A percentile compares a stretch with the other conserved stretches of the same genome.
phyloP scores from a whole-genome alignment of 2,888 invertebrate species.

The Nymphalis c-album region DNA sequence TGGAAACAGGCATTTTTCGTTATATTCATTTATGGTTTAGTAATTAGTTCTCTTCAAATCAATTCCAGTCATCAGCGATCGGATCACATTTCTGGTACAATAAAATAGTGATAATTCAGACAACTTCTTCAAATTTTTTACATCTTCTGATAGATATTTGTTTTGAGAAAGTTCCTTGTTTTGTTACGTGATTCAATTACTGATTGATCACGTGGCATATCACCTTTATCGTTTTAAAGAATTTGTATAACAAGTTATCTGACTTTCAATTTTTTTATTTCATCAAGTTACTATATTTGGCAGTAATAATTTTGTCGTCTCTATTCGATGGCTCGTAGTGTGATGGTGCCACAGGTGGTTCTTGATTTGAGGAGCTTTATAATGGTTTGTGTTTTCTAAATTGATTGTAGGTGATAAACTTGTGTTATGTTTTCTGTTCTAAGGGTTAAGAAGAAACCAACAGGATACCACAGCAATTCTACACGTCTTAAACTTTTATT shows the following conservation, averaged over 20 bases:
- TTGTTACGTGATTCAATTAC: slow-evolving; percentile 39
- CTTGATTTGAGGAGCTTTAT: slow-evolving; percentile 33
- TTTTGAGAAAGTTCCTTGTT: slow-evolving; percentile 9
- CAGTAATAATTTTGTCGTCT: background rate
- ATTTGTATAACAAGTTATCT: background rate
- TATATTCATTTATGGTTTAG: slow-evolving; percentile 25
- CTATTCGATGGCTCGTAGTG: slow-evolving; percentile 18
- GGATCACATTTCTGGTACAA: slow-evolving; percentile 37
- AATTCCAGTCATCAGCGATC: slow-evolving; percentile 48
- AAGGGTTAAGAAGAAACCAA: slow-evolving; percentile 58
- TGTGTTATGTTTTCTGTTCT: slow-evolving; percentile 68
- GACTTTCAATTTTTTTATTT: background rate
- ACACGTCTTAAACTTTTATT: slow-evolving; percentile 35
- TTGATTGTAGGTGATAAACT: slow-evolving; percentile 51
- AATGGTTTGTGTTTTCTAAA: slow-evolving; percentile 22
- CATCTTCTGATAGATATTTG: slow-evolving; percentile 2
- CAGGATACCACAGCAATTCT: slow-evolving; percentile 37
- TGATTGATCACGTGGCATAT: slow-evolving; percentile 40
- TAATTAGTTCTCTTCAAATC: slow-evolving; percentile 40
- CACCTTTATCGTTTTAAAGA: slow-evolving; percentile 20
- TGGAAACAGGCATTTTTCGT: slow-evolving; percentile 40
- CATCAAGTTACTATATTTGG: background rate
- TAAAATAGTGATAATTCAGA: slow-evolving; percentile 9
- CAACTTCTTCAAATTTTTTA: slow-evolving; percentile 16
- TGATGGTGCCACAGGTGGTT: slow-evolving; percentile 49